Evolutionary conservation across 2,888 invertebrate species (phyloP), one percentile per base, ranked within the genome.

Genomic region (Gari tellinella): DNA sequence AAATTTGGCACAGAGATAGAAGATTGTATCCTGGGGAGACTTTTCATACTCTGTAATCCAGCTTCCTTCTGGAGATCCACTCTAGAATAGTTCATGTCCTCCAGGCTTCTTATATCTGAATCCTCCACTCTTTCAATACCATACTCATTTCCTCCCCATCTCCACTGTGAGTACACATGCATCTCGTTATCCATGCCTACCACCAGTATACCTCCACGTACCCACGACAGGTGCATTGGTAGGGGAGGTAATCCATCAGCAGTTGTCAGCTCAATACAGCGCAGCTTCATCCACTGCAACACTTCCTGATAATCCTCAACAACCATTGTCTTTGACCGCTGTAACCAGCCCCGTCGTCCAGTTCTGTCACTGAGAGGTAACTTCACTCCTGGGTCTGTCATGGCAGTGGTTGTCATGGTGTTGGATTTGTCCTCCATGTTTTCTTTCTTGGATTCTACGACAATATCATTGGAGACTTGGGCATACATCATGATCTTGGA

Each of bases 111-210:
- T 14, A 66, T 68, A 51, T 81, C 79, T 53, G 38, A 40, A 15
- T 68, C 76, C 26, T 80, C 81, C 10, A 45, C 38, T 8, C 55
- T 46, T 19, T 72, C 69, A 12, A 64, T 38, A 38, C 56, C 52
- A 10, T 60, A 45, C 23, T 73, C 77, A 45, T 65, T 66, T 31
- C 57, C 69, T 26, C 72, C 76, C 58, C 82, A 82, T 43, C 87
- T 75, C 99, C 99, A 99, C 89, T 99, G 99, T 0, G 98, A 98
- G 91, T 99, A 99, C 0, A 99, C 98, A 89, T 99, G 98, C 98
- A 99, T 99, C 92, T 99, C 99, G 2, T 98, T 99, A 91, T 99
- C 98, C 99, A 99, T 99, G 1, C 99, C 99, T 1, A 99, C 98
- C 0, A 99, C 97, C 1, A 99, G 93, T 80, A 99, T 97, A 0